phyloP scores from a whole-genome alignment of 2,797 vertebrate species.

The Borostomias antarcticus region DNA sequence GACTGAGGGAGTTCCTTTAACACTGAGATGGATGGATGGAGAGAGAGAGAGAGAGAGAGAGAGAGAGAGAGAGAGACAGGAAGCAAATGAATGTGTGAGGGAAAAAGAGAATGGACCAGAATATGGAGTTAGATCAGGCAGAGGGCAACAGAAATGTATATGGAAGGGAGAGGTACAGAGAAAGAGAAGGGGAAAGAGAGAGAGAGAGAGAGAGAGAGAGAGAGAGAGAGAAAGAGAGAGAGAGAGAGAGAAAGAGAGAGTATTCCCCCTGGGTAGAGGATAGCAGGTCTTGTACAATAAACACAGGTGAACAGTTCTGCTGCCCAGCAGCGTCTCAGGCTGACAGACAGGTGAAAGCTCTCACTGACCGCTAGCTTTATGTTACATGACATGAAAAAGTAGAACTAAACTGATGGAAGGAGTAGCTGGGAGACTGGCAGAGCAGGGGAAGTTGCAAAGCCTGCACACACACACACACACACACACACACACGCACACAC shows the following conservation, averaged over 20 bases:
- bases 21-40: slow-evolving; percentile 23
- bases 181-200: slow-evolving; percentile 38
- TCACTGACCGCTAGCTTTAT: slow-evolving; percentile 77
- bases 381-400: slow-evolving; percentile 79
- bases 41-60: slow-evolving; percentile 19
- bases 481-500: no score
- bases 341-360: slow-evolving; percentile 79
- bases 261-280: slow-evolving; percentile 67
- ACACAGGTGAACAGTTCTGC: slow-evolving; percentile 74
- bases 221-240: neutral
- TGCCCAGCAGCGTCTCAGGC: slow-evolving; percentile 69
- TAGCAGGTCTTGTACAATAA: slow-evolving; percentile 74
- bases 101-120: no score
- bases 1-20: slow-evolving; percentile 39
- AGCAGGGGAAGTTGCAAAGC: slow-evolving; percentile 21
- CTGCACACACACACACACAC: slow-evolving; percentile 2
- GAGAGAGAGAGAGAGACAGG: neutral
- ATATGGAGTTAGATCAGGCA: slow-evolving; percentile 15
- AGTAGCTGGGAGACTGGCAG: slow-evolving; percentile 49
- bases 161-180: slow-evolving; percentile 49
- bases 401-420: slow-evolving; percentile 72
- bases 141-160: slow-evolving; percentile 33
- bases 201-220: slow-evolving; percentile 50
- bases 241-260: slow-evolving; percentile 38
- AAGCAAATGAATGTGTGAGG: slow-evolving; percentile 55